Percentiles rank a stretch among this genome's conserved stretches.
Conservation (phyloP, 2,888 invertebrate genomes). For the Ennomos fuscantarius region DNA sequence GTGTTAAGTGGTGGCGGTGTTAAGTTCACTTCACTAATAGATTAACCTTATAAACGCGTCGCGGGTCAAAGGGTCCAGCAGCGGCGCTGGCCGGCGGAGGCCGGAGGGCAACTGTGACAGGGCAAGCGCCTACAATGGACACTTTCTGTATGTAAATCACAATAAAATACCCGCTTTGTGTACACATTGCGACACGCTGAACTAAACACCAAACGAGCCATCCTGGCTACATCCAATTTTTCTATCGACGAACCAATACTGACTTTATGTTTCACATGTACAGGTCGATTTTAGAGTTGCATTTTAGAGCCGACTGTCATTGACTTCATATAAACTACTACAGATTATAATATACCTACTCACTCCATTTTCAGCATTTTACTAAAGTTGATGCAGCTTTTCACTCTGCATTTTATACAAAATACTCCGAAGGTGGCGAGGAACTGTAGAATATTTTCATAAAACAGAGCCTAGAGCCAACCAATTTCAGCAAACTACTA, state of each 20-base stretch:
- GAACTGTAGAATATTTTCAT: constrained; percentile 1
- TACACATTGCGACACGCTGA: constrained; percentile 79
- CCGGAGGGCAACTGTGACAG: constrained; percentile 78
- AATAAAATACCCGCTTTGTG: constrained; percentile 82
- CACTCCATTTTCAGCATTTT: no score
- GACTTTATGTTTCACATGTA: constrained; percentile 43
- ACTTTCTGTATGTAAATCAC: constrained; percentile 81
- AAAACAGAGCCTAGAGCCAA: constrained; percentile 2
- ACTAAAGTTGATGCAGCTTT: background rate
- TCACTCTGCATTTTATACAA: background rate
- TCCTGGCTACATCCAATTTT: constrained; percentile 55
- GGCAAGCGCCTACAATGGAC: constrained; percentile 72
- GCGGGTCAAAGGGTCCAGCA: constrained; percentile 60
- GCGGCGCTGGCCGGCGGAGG: constrained; percentile 63
- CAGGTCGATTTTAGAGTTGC: constrained; percentile 6
- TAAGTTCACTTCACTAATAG: constrained; percentile 47
- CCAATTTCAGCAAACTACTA: constrained; percentile 13
- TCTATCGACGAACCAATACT: constrained; percentile 48
- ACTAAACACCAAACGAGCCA: constrained; percentile 71
- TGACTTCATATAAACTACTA: background rate
- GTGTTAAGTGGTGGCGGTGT: constrained; percentile 22
- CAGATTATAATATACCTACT: background rate
- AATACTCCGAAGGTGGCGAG: background rate
- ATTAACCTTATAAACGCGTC: constrained; percentile 43
- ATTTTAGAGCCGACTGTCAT: background rate